phyloP scores from a whole-genome alignment of 2,113 vertebrate genomes.

The Tragelaphus scriptus region DNA sequence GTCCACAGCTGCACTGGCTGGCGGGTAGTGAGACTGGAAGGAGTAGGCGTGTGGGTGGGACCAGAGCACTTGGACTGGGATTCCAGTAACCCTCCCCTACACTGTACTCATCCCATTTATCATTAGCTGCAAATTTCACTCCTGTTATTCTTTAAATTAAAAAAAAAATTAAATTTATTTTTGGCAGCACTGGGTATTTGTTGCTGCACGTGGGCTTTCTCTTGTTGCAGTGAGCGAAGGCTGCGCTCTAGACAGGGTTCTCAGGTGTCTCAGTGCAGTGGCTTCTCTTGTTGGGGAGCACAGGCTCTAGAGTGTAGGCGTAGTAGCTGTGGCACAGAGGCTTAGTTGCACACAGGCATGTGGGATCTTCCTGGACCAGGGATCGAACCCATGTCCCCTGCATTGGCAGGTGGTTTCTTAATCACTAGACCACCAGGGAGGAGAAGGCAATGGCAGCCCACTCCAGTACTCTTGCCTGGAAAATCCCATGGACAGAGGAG shows the following conservation, averaged over 20 bases:
- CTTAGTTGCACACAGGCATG: background rate
- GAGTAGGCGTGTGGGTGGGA: background rate
- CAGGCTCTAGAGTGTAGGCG: background rate
- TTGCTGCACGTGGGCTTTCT: background rate
- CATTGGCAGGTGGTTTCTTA: background rate
- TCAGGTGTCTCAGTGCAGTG: rapidly evolving
- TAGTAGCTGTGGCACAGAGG: background rate
- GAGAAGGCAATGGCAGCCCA: no score
- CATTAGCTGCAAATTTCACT: background rate
- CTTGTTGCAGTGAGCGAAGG: rapidly evolving
- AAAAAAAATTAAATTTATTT: background rate
- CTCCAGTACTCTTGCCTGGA: no score
- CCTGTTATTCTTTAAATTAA: background rate
- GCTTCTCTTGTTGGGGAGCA: background rate
- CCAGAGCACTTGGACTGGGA: background rate
- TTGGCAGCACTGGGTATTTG: background rate
- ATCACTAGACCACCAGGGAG: background rate
- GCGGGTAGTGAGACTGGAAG: background rate
- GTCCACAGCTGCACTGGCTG: background rate
- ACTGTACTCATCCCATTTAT: background rate
- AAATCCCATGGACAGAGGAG: no score
- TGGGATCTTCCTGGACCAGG: background rate
- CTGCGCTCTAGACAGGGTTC: background rate
- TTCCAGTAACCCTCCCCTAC: background rate
- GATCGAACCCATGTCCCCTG: background rate